Percentiles rank a stretch among this genome's conserved stretches.
These are phyloP conservation scores for Cotesia typhae DNA, from an alignment of 1,140 invertebrate genomes.

Conservation along the genomic window DNA sequence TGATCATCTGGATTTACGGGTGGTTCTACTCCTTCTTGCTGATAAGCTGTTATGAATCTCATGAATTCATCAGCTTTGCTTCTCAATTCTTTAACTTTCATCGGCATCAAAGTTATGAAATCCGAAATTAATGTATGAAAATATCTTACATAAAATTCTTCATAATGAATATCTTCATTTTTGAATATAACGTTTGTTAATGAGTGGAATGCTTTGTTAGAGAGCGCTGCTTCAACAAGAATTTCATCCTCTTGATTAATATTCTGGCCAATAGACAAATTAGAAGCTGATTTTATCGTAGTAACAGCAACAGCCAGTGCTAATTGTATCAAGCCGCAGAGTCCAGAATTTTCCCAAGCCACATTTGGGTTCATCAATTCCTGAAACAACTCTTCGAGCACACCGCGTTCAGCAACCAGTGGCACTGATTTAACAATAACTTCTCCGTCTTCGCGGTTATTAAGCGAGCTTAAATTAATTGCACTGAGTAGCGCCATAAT, in stretches of 20 bases:
- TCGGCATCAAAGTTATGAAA: constrained; percentile 92
- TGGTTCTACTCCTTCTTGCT: constrained; percentile 82
- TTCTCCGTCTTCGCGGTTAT: constrained; percentile 71
- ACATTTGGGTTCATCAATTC: constrained; percentile 67
- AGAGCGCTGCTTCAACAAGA: constrained; percentile 80
- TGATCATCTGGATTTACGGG: constrained; percentile 79
- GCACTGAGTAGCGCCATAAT: constrained; percentile 86
- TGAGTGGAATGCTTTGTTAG: constrained; percentile 84
- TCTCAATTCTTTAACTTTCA: constrained; percentile 86
- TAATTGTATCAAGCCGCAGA: constrained; percentile 80
- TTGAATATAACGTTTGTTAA: constrained; percentile 77
- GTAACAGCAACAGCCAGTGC: constrained; percentile 83
- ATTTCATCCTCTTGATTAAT: constrained; percentile 61
- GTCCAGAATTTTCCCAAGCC: constrained; percentile 72
- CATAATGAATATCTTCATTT: constrained; percentile 75
- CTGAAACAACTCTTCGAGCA: constrained; percentile 68
- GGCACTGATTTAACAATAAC: constrained; percentile 78
- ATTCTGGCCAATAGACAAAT: constrained; percentile 49
- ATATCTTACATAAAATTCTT: constrained; percentile 85
- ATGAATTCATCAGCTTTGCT: constrained; percentile 89
- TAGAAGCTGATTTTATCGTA: constrained; percentile 74
- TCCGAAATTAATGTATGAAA: constrained; percentile 89
- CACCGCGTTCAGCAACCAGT: constrained; percentile 74
- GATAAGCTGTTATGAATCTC: constrained; percentile 81
- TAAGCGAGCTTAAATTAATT: constrained; percentile 83